A percentile compares a stretch with the other conserved stretches of the same genome.
These are phyloP conservation scores for Argyresthia albistria DNA, from an alignment of 2,888 invertebrate species.

Conservation along the genomic window DNA sequence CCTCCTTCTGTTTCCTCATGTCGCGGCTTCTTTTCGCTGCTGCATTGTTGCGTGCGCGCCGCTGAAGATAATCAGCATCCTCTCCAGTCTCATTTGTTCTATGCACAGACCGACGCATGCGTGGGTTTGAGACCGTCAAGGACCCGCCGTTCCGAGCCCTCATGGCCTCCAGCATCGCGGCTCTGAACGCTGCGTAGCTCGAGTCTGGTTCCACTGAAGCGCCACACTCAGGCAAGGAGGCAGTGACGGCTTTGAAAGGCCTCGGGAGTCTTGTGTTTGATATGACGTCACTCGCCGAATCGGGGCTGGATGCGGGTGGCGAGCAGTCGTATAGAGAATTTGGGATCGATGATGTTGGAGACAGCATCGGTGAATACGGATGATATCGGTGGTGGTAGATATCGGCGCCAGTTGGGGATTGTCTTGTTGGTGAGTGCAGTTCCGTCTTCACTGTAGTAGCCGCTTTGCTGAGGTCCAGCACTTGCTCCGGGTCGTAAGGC, in stretches of 20 bases:
- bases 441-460: neutral
- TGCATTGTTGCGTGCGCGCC: conserved; percentile 92
- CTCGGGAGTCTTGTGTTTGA: neutral
- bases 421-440: neutral
- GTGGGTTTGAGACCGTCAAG: conserved; percentile 74
- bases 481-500: conserved; percentile 4
- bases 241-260: conserved; percentile 4
- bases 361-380: neutral
- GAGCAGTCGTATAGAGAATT: neutral
- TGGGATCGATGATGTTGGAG: neutral
- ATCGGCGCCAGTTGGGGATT: neutral
- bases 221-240: neutral
- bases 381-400: neutral
- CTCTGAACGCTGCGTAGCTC: conserved; percentile 80
- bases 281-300: neutral
- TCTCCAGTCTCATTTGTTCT: conserved; percentile 40
- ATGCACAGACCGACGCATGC: conserved; percentile 77
- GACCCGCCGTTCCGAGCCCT: conserved; percentile 74
- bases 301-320: conserved; percentile 1
- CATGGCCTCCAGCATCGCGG: conserved; percentile 77
- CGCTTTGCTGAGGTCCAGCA: conserved; percentile 4
- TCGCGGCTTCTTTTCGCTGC: conserved; percentile 96
- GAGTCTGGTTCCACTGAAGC: conserved; percentile 33
- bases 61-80: conserved; percentile 89
- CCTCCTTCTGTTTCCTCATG: conserved; percentile 89